Conservation (phyloP, 2,888 invertebrate genomes). For the Scaptomyza reducta region DNA sequence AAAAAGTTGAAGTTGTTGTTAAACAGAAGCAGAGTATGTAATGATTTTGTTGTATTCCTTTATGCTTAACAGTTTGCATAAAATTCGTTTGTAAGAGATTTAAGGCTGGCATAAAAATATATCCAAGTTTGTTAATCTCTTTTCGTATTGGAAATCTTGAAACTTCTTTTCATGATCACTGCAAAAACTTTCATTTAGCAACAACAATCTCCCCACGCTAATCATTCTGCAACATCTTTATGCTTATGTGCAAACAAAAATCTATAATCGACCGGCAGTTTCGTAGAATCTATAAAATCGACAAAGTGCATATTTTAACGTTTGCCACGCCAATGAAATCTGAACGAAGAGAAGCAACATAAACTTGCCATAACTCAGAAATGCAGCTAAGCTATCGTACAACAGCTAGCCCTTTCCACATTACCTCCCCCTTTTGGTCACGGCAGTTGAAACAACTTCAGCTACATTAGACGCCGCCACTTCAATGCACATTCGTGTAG, state of each 20-base stretch:
- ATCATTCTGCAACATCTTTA: neutral
- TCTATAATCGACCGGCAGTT: conserved; percentile 5
- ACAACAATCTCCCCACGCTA: neutral
- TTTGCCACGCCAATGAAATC: conserved; percentile 26
- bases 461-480: conserved; percentile 73
- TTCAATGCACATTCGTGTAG: conserved; percentile 66
- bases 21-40: too few species aligned
- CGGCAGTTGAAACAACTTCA: conserved; percentile 50
- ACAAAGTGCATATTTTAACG: conserved; percentile 30
- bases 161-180: too few species aligned
- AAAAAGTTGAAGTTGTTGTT: neutral
- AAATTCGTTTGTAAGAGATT: too few species aligned
- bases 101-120: too few species aligned
- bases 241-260: conserved; percentile 5
- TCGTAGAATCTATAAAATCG: conserved; percentile 4
- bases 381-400: conserved; percentile 33
- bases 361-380: conserved; percentile 47
- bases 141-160: too few species aligned
- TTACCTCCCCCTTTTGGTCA: neutral
- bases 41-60: too few species aligned
- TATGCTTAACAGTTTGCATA: too few species aligned
- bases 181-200: too few species aligned
- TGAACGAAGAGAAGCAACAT: conserved; percentile 11
- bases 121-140: too few species aligned
- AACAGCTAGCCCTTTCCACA: neutral